Base-by-base conservation (phyloP, 2,797 vertebrate species). In the Enteromius viviparus region DNA sequence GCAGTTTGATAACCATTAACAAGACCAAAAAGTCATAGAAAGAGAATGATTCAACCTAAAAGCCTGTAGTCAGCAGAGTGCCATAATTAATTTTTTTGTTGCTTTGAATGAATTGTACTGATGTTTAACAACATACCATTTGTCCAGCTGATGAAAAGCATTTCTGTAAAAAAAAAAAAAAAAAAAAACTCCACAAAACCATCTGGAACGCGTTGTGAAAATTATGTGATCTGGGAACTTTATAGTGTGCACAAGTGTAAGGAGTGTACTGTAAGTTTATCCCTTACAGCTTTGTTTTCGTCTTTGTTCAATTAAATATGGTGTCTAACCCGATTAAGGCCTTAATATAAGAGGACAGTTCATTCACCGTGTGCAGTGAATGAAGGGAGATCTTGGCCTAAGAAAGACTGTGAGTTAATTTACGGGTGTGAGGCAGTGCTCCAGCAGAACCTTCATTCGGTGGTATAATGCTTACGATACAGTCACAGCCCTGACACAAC, bases 381-480 rank as follows among this genome's bases (percentile, higher is more conserved):
- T 40, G 58, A 9, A 58, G 29, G 19, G 51, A 81, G 10, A 70
- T 68, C 47, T n/a, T 23, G 45, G 68, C 62, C 71, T 29, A 85
- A 76, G 49, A 84, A 83, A 76, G 64, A 80, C 32, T 53, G 32
- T 5, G 70, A 71, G 34, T 29, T 85, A 84, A 87, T 89, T 87
- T 88, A 85, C 55, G 60, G 60, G 26, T 7, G n/a, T 86, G 75
- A 87, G 83, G 85, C 85, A 87, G 80, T 1, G 3, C 17, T 85
- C 76, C 81, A 87, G 85, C 84, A 81, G 81, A 78, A 29, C 75
- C 76, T 64, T 49, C 55, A 81, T 51, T 71, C 14, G 55, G 71
- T 68, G 66, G 45, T 23, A 65, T 81, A 84, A 84, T 80, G 64
- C 85, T 78, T 15, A 29, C 42, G 34, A 76, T 77, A 49, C 82